Evolutionary conservation across 2,797 vertebrate species (phyloP).

Genomic region (Enteromius argenteus): DNA sequence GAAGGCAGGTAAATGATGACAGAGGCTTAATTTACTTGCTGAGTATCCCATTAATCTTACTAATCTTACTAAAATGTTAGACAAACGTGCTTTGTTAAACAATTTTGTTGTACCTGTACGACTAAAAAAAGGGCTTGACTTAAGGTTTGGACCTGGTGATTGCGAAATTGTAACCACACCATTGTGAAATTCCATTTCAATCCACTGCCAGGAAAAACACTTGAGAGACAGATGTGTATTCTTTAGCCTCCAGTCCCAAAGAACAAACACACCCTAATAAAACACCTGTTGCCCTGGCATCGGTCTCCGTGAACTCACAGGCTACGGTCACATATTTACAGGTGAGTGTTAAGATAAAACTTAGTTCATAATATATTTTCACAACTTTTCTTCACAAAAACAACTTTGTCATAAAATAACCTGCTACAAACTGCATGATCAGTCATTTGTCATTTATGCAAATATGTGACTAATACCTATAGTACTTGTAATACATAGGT

Average conservation of each 20-base stretch:
- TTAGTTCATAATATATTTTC: not conserved
- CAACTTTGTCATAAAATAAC: not conserved
- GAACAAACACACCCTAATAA: constrained; percentile 15
- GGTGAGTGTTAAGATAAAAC: not conserved
- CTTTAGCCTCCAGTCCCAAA: not conserved
- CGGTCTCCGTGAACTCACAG: not conserved
- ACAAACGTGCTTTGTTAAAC: not conserved
- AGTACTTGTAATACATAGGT: not conserved
- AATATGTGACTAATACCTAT: not conserved
- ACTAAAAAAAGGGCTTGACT: not conserved
- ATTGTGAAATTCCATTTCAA: constrained; percentile 1
- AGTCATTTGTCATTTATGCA: not conserved
- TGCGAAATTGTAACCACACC: not conserved
- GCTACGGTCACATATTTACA: not conserved
- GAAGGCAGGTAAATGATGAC: not conserved
- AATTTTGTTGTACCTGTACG: not conserved
- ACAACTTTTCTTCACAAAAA: not conserved
- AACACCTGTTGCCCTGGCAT: not conserved
- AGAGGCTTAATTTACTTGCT: not conserved
- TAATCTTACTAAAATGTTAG: not conserved
- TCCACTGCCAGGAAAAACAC: constrained; percentile 19
- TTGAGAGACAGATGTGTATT: constrained; percentile 9
- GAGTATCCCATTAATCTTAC: not conserved
- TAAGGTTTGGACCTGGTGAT: not conserved
- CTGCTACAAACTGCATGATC: not conserved